These are phyloP conservation scores for Apoda limacodes DNA, from an alignment of 2,888 invertebrate species.

Conservation along the genomic window DNA sequence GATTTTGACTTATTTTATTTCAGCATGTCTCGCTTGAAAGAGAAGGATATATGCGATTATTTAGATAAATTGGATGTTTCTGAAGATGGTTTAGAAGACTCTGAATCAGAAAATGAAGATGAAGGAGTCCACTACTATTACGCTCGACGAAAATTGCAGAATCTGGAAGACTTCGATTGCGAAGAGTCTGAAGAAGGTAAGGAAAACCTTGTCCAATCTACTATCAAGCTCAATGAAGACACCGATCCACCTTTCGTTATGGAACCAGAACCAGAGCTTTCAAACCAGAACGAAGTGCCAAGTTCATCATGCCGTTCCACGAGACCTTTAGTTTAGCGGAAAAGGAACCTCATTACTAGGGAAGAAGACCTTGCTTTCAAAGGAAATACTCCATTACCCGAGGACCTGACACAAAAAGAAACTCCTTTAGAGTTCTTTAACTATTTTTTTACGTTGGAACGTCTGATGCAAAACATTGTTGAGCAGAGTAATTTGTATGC, in stretches of 20 bases:
- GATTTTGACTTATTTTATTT: slow-evolving; percentile 26
- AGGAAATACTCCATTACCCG: slow-evolving; percentile 11
- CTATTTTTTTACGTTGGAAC: slow-evolving; percentile 1
- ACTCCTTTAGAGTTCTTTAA: slow-evolving; percentile 1
- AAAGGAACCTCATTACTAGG: slow-evolving; percentile 14
- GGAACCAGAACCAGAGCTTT: slow-evolving; percentile 6
- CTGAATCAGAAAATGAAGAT: slow-evolving; percentile 12
- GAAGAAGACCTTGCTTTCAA: slow-evolving; percentile 15
- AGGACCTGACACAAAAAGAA: neutral
- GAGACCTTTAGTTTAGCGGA: slow-evolving; percentile 16
- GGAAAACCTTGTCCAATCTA: neutral
- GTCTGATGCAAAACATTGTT: neutral
- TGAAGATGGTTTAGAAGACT: slow-evolving; percentile 17
- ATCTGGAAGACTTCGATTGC: neutral
- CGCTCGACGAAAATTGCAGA: slow-evolving; percentile 1
- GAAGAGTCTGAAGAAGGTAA: neutral
- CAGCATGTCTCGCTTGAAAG: no score
- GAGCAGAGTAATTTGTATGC: neutral
- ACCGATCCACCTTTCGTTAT: slow-evolving; percentile 2
- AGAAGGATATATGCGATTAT: no score
- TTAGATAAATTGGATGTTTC: slow-evolving; percentile 14
- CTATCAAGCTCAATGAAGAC: neutral
- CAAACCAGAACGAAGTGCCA: slow-evolving; percentile 6
- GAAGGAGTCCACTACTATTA: slow-evolving; percentile 3
- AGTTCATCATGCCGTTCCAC: slow-evolving; percentile 7